Conservation (phyloP, 2,113 vertebrate genomes). For the Clarias magur region DNA sequence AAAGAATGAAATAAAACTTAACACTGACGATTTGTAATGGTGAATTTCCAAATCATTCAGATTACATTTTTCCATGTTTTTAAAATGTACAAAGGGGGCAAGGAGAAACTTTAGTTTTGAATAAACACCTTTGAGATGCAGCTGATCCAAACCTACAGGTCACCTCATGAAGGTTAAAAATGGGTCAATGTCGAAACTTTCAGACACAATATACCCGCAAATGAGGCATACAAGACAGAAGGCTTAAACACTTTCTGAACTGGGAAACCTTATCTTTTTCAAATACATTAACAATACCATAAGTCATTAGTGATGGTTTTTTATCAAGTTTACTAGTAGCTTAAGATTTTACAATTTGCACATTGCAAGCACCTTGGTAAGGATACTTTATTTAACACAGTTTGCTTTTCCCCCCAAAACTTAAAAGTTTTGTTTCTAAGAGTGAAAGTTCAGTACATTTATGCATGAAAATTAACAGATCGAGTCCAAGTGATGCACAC, state of each 20-base stretch:
- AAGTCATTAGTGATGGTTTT: neutral
- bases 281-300: neutral
- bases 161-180: conserved; percentile 1
- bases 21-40: conserved; percentile 55
- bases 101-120: neutral
- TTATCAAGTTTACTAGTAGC: neutral
- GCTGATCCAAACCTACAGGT: conserved; percentile 30
- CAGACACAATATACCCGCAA: neutral
- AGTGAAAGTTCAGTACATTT: neutral
- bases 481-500: neutral
- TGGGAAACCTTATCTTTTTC: neutral
- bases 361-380: neutral
- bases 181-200: neutral
- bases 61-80: conserved; percentile 12
- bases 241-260: neutral
- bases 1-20: conserved; percentile 50
- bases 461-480: neutral
- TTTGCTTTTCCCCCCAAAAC: neutral
- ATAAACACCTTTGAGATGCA: neutral
- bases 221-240: neutral
- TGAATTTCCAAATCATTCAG: conserved; percentile 45
- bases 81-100: neutral
- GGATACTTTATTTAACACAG: neutral
- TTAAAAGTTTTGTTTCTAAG: neutral
- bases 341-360: conserved; percentile 4